A percentile compares a stretch with the other conserved stretches of the same genome.
Evolutionary conservation across 2,113 vertebrate species (phyloP).

Genomic region (Pseudorectes ferrugineus): DNA sequence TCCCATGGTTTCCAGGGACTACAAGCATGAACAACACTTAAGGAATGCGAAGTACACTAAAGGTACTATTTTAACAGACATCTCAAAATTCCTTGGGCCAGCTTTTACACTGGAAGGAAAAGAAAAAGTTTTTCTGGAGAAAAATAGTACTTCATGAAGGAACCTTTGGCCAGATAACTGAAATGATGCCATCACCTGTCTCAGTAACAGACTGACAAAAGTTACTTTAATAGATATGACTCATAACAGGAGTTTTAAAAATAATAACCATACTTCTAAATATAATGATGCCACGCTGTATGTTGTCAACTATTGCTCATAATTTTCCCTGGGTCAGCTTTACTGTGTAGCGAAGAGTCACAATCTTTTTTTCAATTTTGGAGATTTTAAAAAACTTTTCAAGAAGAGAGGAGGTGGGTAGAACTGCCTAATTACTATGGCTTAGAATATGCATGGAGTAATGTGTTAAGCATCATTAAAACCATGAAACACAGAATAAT

Average conservation of each 20-base stretch:
- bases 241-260: background rate
- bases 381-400: background rate
- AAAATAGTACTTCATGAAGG: background rate
- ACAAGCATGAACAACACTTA: background rate
- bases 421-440: background rate
- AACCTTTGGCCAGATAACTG: background rate
- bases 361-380: background rate
- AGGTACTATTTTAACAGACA: background rate
- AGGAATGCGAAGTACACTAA: background rate
- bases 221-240: background rate
- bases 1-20: background rate
- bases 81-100: constrained; percentile 1
- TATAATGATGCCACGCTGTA: background rate
- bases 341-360: background rate
- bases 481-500: background rate
- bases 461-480: background rate
- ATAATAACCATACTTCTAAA: background rate
- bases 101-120: background rate
- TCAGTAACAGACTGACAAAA: background rate
- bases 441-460: background rate
- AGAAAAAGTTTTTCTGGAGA: background rate
- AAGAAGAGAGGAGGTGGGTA: background rate
- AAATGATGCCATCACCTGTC: background rate
- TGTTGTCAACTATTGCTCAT: background rate
- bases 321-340: background rate